Evolutionary conservation across 30 jellyfish, hydroid and myxozoan species (phyloP).

Genomic region (Hydra vulgaris): DNA sequence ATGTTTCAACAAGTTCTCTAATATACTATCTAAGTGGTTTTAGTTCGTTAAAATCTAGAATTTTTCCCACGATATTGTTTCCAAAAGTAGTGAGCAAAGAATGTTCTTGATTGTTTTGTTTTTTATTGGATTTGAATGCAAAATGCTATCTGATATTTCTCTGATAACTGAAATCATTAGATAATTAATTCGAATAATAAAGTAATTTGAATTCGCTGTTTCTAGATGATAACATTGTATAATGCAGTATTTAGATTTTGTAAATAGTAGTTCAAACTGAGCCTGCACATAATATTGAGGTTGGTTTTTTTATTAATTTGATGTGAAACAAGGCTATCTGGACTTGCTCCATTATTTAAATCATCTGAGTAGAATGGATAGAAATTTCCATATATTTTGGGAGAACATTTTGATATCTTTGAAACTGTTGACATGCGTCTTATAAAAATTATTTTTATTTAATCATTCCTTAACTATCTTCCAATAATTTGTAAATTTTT

Average conservation of each 20-base stretch:
- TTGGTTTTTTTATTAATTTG: not conserved
- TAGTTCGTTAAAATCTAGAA: not conserved
- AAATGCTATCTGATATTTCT: not conserved
- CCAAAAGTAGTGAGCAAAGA: no score
- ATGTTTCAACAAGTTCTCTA: no score
- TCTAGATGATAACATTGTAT: not conserved
- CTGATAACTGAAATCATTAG: not conserved
- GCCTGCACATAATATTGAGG: not conserved
- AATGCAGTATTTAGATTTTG: not conserved
- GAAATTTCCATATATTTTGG: not conserved
- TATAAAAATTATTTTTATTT: no score
- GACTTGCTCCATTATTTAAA: not conserved
- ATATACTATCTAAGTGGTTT: not conserved
- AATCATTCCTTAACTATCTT: no score
- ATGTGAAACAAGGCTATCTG: not conserved
- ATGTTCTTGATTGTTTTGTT: not conserved
- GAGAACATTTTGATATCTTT: no score
- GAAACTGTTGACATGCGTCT: no score
- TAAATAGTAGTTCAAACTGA: not conserved
- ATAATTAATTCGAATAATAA: not conserved
- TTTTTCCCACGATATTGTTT: not conserved
- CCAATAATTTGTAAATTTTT: no score
- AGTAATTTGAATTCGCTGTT: not conserved
- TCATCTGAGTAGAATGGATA: not conserved
- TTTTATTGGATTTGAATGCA: not conserved